Evolutionary conservation across 2,797 vertebrate species (phyloP).

Genomic region (Nasua narica): DNA sequence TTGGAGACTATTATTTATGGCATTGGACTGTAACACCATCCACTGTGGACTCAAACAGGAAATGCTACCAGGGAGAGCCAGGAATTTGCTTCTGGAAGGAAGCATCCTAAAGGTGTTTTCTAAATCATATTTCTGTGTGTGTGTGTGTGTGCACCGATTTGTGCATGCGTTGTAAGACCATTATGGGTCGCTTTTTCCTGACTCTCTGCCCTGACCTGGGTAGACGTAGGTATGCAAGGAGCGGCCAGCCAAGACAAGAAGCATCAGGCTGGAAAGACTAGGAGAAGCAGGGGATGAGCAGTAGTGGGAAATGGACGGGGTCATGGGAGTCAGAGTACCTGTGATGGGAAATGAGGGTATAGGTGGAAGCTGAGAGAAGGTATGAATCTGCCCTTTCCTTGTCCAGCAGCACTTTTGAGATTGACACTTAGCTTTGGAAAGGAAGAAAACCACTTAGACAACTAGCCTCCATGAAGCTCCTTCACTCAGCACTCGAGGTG

Average conservation of each 20-base stretch:
- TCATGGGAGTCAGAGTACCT: background rate
- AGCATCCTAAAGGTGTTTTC: background rate
- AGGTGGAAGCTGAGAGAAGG: background rate
- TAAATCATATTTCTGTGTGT: background rate
- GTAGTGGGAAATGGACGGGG: background rate
- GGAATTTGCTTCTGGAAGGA: background rate
- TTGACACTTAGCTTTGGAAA: background rate
- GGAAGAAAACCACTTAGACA: background rate
- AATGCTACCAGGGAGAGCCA: background rate
- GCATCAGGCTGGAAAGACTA: background rate
- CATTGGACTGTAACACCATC: background rate
- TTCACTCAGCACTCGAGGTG: background rate
- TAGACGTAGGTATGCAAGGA: background rate
- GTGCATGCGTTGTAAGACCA: background rate
- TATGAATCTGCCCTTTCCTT: background rate
- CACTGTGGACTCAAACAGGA: conserved; percentile 24
- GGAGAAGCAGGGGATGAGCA: background rate
- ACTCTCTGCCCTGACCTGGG: background rate
- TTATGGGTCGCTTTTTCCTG: background rate
- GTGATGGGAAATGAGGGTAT: background rate
- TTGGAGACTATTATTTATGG: conserved; percentile 52
- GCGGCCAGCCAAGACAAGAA: background rate
- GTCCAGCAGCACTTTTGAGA: background rate
- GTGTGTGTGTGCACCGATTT: fast-evolving
- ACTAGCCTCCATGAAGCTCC: background rate